Conservation (phyloP, 2,797 vertebrate species). For the Myiotriccus ornatus region DNA sequence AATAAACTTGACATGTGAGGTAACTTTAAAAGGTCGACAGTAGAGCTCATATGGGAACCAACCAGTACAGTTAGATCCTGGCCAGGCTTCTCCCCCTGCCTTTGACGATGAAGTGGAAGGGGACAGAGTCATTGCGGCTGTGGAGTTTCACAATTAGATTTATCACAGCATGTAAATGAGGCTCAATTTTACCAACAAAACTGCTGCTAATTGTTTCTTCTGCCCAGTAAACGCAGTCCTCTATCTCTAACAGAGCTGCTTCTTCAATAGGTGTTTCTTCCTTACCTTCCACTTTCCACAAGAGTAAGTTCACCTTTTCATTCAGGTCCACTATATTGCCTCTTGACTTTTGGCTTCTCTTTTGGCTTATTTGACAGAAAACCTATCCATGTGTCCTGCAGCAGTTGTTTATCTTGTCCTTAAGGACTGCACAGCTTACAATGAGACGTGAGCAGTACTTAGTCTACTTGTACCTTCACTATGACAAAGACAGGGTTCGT, state of each 20-base stretch:
- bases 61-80: background rate
- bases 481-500: background rate
- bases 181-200: background rate
- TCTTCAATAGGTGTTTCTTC: background rate
- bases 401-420: background rate
- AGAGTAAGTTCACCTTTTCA: background rate
- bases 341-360: background rate
- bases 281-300: background rate
- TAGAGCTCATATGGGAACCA: fast-evolving
- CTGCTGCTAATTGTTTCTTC: background rate
- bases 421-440: background rate
- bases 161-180: background rate
- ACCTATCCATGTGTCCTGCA: background rate
- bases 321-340: background rate
- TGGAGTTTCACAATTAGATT: background rate
- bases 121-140: background rate
- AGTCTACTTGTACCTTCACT: background rate
- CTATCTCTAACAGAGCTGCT: background rate
- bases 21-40: background rate
- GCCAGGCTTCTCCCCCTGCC: background rate
- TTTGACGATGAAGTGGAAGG: background rate
- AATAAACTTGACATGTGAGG: background rate
- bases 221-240: background rate
- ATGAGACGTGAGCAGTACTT: background rate
- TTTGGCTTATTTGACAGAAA: background rate